phyloP scores from a whole-genome alignment of 1,140 invertebrate species.

The Choristoneura fumiferana region DNA sequence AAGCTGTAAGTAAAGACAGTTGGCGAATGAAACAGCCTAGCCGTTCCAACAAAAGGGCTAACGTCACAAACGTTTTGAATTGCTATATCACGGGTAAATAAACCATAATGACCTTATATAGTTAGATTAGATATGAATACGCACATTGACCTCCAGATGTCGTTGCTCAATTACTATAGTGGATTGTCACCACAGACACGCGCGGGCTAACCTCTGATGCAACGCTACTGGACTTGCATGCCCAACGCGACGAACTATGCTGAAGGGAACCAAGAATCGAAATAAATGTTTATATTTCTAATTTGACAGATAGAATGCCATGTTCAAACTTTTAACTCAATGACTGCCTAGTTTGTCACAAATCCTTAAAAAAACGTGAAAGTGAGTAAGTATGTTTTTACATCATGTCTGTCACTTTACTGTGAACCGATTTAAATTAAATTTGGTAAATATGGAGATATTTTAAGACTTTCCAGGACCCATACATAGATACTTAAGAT shows the following conservation, averaged over 20 bases:
- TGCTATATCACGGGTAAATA: slow-evolving; percentile 14
- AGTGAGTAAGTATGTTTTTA: no score
- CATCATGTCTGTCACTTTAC: no score
- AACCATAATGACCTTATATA: slow-evolving; percentile 17
- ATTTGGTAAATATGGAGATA: no score
- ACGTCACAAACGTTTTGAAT: background rate
- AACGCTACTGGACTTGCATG: slow-evolving; percentile 48
- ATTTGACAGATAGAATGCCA: no score
- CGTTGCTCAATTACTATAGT: slow-evolving; percentile 39
- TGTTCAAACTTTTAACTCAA: no score
- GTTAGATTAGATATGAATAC: slow-evolving; percentile 40
- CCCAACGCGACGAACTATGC: slow-evolving; percentile 35
- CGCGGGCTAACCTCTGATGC: slow-evolving; percentile 67
- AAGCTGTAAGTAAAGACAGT: no score
- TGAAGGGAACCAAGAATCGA: slow-evolving; percentile 27
- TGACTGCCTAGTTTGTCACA: no score
- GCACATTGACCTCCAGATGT: slow-evolving; percentile 57
- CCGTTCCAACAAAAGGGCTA: background rate
- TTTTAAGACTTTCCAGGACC: no score
- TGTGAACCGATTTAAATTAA: no score
- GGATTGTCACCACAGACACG: slow-evolving; percentile 51
- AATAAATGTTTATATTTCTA: background rate
- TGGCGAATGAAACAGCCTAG: no score
- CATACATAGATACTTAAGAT: no score
- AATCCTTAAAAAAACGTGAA: no score